These are phyloP conservation scores for Ommatoiulus sabulosus DNA, from an alignment of 2,888 invertebrate genomes.

Conservation along the genomic window DNA sequence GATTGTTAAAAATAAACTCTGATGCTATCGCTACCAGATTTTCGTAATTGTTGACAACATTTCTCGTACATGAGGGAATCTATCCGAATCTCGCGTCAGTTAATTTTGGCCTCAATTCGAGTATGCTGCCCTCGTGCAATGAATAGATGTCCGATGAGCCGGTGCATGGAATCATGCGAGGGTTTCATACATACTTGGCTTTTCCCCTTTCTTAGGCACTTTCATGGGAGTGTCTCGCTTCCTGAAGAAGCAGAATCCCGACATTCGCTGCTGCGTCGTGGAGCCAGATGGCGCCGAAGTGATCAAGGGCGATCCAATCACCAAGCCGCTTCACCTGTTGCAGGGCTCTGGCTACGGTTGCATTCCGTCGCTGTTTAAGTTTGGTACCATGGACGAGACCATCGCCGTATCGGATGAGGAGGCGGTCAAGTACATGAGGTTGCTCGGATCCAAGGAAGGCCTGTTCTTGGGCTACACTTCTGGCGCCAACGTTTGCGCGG, in stretches of 20 bases:
- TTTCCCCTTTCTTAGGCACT: neutral
- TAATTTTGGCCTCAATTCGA: neutral
- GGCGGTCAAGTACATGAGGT: conserved; percentile 23
- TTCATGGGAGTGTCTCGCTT: conserved; percentile 42
- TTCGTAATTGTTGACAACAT: too few relatives aligned
- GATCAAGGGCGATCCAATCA: neutral
- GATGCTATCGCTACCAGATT: too few relatives aligned
- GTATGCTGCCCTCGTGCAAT: neutral
- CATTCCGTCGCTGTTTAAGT: neutral
- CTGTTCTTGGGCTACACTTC: conserved; percentile 24
- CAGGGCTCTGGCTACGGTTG: conserved; percentile 14
- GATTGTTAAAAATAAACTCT: too few relatives aligned
- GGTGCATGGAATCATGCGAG: neutral
- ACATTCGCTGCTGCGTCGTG: neutral
- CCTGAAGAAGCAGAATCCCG: conserved; percentile 35
- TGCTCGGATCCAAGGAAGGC: conserved; percentile 12
- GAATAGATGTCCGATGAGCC: neutral
- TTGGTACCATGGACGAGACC: conserved; percentile 23
- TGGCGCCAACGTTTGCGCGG: conserved; percentile 15
- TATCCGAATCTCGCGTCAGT: too few relatives aligned
- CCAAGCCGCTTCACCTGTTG: neutral
- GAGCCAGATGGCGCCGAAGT: conserved; percentile 1
- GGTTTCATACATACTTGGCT: neutral
- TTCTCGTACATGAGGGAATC: too few relatives aligned
- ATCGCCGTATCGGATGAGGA: neutral